These are phyloP conservation scores for Micrastur ruficollis DNA, from an alignment of 2,797 vertebrate genomes.

Conservation along the genomic window DNA sequence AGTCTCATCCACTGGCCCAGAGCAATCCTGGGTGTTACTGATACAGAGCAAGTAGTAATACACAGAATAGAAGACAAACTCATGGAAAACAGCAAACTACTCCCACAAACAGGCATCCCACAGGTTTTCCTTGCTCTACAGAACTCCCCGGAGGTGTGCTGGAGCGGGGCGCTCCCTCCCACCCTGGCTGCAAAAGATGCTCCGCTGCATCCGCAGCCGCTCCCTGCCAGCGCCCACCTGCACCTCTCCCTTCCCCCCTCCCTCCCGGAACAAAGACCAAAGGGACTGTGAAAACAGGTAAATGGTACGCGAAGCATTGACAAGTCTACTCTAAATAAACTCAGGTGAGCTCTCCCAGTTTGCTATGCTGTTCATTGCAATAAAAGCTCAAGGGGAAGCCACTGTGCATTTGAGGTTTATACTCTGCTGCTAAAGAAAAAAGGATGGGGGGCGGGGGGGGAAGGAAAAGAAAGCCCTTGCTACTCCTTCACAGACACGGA, in stretches of 20 bases:
- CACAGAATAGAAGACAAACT: background rate
- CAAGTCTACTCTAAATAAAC: background rate
- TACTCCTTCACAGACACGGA: background rate
- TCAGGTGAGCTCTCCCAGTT: background rate
- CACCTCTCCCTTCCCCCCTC: background rate
- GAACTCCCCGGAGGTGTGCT: background rate
- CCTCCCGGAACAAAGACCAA: background rate
- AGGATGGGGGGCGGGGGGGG: too few species aligned
- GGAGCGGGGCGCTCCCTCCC: background rate
- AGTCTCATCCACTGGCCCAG: background rate
- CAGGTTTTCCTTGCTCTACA: background rate
- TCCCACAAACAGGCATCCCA: background rate
- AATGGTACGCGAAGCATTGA: background rate
- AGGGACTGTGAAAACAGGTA: background rate
- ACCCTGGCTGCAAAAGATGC: rapidly evolving
- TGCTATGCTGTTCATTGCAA: background rate
- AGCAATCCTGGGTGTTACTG: slow-evolving; percentile 3
- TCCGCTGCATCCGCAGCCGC: background rate
- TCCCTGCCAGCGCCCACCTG: background rate
- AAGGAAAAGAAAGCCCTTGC: background rate
- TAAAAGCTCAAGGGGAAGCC: background rate
- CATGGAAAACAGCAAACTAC: background rate
- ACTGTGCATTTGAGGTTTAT: background rate
- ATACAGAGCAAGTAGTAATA: background rate
- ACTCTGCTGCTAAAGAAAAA: background rate